Conservation (phyloP, 2,888 invertebrate species). For the Nymphalis urticae region DNA sequence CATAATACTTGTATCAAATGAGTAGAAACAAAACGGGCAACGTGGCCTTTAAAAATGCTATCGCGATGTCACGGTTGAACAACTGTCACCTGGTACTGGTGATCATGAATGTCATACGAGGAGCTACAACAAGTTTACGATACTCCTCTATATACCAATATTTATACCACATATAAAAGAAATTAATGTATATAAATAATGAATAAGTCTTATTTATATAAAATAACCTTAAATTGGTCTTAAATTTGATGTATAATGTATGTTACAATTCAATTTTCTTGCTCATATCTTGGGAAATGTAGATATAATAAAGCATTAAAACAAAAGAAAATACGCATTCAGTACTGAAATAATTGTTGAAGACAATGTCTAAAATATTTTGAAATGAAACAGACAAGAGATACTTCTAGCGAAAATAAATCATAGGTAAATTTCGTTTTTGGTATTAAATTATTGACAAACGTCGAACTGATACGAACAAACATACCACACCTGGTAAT, state of each 20-base stretch:
- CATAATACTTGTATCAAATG: not conserved
- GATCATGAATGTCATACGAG: slow-evolving; percentile 32
- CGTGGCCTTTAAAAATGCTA: slow-evolving; percentile 66
- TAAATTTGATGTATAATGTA: too few relatives aligned
- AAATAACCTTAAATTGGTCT: too few relatives aligned
- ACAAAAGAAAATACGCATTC: too few relatives aligned
- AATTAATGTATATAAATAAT: too few relatives aligned
- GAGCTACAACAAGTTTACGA: not conserved
- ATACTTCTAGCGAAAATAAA: not conserved
- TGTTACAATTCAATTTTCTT: too few relatives aligned
- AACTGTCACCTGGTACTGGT: slow-evolving; percentile 53
- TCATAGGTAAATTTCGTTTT: not conserved
- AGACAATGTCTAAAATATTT: too few relatives aligned
- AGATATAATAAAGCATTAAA: too few relatives aligned
- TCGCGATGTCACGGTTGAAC: slow-evolving; percentile 54
- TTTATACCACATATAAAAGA: too few relatives aligned
- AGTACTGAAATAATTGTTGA: too few relatives aligned
- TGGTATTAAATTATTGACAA: slow-evolving; percentile 25
- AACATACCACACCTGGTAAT: slow-evolving; percentile 73
- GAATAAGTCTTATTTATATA: too few relatives aligned
- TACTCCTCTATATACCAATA: not conserved
- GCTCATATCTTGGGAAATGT: too few relatives aligned
- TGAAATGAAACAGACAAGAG: not conserved
- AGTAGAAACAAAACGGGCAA: slow-evolving; percentile 38
- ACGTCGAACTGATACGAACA: slow-evolving; percentile 58